Evolutionary conservation across 2,113 vertebrate genomes (phyloP).

Genomic region (Bubo scandiacus): DNA sequence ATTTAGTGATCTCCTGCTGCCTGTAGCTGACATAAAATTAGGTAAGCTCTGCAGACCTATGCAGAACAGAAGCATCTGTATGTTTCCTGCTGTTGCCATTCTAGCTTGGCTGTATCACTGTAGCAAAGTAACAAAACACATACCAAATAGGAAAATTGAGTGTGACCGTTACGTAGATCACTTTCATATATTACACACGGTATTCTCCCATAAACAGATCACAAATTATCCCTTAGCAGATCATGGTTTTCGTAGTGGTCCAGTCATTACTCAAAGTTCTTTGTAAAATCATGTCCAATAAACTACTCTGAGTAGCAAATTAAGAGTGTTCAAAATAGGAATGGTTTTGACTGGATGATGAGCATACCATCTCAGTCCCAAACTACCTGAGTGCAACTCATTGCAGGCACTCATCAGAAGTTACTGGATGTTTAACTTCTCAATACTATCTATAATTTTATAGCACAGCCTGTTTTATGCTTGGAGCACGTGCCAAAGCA

Average conservation of each 20-base stretch:
- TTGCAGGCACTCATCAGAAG: neutral
- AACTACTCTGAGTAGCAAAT: neutral
- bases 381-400: neutral
- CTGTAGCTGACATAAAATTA: neutral
- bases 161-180: neutral
- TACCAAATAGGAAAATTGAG: neutral
- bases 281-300: neutral
- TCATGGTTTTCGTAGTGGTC: neutral
- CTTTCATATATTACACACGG: neutral
- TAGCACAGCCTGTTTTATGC: neutral
- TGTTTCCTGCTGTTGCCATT: neutral
- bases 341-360: neutral
- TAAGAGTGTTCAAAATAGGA: neutral
- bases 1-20: neutral
- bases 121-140: neutral
- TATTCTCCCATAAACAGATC: neutral
- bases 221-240: neutral
- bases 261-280: neutral
- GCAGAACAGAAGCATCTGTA: neutral
- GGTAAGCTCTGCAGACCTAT: neutral
- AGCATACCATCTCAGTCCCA: neutral
- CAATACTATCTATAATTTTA: neutral
- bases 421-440: neutral
- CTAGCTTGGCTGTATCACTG: neutral
- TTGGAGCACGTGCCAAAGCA: neutral